A percentile compares a stretch with the other conserved stretches of the same genome.
These are phyloP conservation scores for Amphipyra tragopoginis DNA, from an alignment of 2,888 invertebrate genomes.

Conservation along the genomic window DNA sequence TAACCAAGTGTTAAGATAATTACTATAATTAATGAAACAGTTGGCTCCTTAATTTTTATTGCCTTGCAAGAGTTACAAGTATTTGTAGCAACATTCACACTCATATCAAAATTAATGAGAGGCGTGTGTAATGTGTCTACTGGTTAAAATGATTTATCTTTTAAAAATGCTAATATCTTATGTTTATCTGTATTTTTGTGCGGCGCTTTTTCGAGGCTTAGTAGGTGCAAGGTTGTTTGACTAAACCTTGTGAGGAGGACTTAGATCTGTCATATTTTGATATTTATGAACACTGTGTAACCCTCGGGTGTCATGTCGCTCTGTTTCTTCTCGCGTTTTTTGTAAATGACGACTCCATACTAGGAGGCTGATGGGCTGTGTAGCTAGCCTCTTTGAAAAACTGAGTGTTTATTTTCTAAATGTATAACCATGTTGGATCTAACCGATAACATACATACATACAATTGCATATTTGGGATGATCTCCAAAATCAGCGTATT, in stretches of 20 bases:
- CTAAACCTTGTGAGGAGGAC: too few relatives aligned
- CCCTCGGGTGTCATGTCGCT: too few relatives aligned
- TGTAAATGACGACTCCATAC: too few relatives aligned
- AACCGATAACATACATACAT: too few relatives aligned
- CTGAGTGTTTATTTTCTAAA: too few relatives aligned
- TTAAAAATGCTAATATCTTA: slow-evolving; percentile 22
- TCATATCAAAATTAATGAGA: slow-evolving; percentile 7
- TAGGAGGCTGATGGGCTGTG: too few relatives aligned
- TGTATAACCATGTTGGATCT: too few relatives aligned
- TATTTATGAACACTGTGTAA: too few relatives aligned
- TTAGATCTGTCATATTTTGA: too few relatives aligned
- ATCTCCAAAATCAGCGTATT: too few relatives aligned
- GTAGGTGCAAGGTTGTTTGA: slow-evolving; percentile 3
- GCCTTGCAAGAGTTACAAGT: background rate
- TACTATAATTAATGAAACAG: slow-evolving; percentile 4
- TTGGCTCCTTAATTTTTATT: background rate
- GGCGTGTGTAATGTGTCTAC: slow-evolving; percentile 17
- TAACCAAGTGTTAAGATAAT: background rate
- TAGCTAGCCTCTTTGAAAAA: too few relatives aligned
- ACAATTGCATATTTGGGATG: slow-evolving; percentile 27
- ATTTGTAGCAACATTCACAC: background rate
- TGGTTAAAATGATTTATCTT: slow-evolving; percentile 22
- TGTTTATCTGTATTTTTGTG: slow-evolving; percentile 6
- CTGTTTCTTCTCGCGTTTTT: too few relatives aligned
- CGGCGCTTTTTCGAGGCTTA: background rate